A percentile compares a stretch with the other conserved stretches of the same genome.
Conservation (phyloP, 2,888 invertebrate genomes). For the Neoaliturus tenellus region DNA sequence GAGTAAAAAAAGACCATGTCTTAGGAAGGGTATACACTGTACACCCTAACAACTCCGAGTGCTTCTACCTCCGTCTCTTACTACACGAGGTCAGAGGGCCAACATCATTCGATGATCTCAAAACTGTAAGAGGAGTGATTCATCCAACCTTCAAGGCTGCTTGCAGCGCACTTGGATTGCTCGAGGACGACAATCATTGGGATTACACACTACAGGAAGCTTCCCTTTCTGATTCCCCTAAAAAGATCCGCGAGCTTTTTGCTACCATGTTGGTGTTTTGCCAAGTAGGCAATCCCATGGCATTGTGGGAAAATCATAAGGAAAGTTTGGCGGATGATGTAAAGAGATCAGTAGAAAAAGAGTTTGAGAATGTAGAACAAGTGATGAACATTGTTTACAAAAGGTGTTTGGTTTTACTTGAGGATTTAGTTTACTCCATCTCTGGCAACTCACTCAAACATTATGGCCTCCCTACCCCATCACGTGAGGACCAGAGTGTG, state of each 20-base stretch:
- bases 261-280: constrained; percentile 57
- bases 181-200: constrained; percentile 68
- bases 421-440: constrained; percentile 8
- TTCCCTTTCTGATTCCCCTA: constrained; percentile 60
- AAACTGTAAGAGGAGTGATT: constrained; percentile 67
- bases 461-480: constrained; percentile 59
- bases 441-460: constrained; percentile 30
- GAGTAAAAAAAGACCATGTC: constrained; percentile 63
- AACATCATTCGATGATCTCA: constrained; percentile 67
- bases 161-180: constrained; percentile 66
- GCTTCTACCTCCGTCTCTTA: constrained; percentile 66
- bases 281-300: constrained; percentile 62
- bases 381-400: constrained; percentile 64
- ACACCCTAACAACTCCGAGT: constrained; percentile 62
- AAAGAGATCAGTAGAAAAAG: constrained; percentile 38
- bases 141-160: constrained; percentile 62
- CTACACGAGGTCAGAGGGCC: constrained; percentile 66
- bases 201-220: constrained; percentile 67
- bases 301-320: constrained; percentile 48
- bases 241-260: constrained; percentile 54
- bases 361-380: background rate
- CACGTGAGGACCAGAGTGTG: constrained; percentile 23
- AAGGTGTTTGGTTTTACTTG: constrained; percentile 63
- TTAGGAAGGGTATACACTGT: constrained; percentile 66
- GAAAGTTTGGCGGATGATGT: constrained; percentile 48